phyloP scores from a whole-genome alignment of 92 coral and sea anemone species.

The Diadumene lineata region DNA sequence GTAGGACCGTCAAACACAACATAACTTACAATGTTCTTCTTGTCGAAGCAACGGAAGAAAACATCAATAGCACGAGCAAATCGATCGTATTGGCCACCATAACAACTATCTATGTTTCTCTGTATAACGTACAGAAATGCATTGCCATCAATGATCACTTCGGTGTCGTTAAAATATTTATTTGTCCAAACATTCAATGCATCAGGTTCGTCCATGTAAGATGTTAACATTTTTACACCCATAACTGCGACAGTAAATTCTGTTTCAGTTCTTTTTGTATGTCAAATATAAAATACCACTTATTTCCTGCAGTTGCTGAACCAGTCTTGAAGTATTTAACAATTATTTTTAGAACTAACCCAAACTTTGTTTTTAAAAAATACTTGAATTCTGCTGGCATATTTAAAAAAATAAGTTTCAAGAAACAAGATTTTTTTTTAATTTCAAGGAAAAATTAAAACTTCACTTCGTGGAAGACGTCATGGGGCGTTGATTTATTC shows the following conservation, averaged over 20 bases:
- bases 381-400: no score
- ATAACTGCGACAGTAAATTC: slow-evolving; percentile 13
- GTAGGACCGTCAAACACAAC: slow-evolving; percentile 83
- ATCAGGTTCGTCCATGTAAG: slow-evolving; percentile 58
- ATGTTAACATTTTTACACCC: slow-evolving; percentile 82
- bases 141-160: slow-evolving; percentile 81
- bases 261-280: neutral
- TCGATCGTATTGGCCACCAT: slow-evolving; percentile 83
- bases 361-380: no score
- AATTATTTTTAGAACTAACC: no score
- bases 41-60: slow-evolving; percentile 63
- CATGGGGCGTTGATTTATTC: no score
- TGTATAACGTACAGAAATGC: slow-evolving; percentile 46
- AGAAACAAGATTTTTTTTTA: no score
- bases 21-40: slow-evolving; percentile 51
- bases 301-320: no score
- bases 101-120: slow-evolving; percentile 32
- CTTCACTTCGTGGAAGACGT: no score
- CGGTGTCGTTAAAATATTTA: slow-evolving; percentile 43
- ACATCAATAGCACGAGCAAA: slow-evolving; percentile 43
- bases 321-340: no score
- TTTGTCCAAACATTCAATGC: slow-evolving; percentile 54
- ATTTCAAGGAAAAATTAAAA: no score
- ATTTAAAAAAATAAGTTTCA: no score
- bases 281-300: neutral